Base-by-base conservation (phyloP, 2,797 vertebrate species). In the Sebastes vulpes region DNA sequence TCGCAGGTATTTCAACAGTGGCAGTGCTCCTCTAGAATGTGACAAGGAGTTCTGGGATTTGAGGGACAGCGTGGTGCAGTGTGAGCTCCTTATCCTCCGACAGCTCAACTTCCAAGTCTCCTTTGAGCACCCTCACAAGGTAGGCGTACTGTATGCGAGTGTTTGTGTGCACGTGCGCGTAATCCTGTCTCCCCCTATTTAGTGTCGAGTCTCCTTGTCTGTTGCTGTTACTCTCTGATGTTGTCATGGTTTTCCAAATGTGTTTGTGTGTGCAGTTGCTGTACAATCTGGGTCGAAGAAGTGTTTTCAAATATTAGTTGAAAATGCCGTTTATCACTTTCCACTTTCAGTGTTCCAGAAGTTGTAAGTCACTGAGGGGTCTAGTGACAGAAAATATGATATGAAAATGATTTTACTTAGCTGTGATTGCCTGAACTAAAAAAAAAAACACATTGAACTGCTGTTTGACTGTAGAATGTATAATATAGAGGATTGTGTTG, bases 111-210 rank as follows among this genome's bases (percentile, higher is more conserved):
- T 98, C 89, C 96, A 97, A 3, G 97, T 98, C 84, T 97, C 96
- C 65, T 97, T 98, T 75, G 94, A 97, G 60, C 97, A 98, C 80
- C 97, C 97, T 5, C 97, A 98, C 90, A 97, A 97, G 95, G 97
- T 97, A 68, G 1, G 72, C 69, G 35, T 21, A 9, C 38, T 58
- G 25, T 29, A 9, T 64, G 20, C 48, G 12, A 64, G 16, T 53
- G 16, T 16, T 38, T 60, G 23, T 16, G 72, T 25, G 23, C 6
- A 26, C 4, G 8, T 61, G 48, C 4, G 4, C 1, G 7, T 29
- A 1, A 10, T 16, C 48, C 54, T 61, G 58, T 74, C 64, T 38
- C 50, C 11, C 8, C 4, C 5, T 35, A 2, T 63, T 70, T 65
- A 48, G n/a, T 48, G 38, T 72, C 9, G 6, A 79, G 29, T 29